Evolutionary conservation across 2,113 vertebrate species (phyloP), one percentile per base, ranked within the genome.

Genomic region (Sinocyclocheilus grahami): DNA sequence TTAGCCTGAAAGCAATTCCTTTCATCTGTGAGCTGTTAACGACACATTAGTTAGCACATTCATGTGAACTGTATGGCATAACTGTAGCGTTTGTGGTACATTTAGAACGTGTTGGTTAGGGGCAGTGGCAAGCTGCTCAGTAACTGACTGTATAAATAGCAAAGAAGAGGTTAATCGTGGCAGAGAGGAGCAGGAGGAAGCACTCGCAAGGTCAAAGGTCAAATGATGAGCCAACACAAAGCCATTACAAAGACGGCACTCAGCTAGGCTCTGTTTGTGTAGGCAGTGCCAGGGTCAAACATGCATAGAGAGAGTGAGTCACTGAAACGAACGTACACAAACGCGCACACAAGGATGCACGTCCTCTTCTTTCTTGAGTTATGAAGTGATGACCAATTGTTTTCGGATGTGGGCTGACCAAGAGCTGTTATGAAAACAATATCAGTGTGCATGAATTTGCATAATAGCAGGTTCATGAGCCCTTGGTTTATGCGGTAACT

Each of bases 401-500:
- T 89, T 83, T 83, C 93, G 94, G 95, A 94, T 94, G 95, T 95
- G 96, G 96, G 95, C 95, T 95, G 96, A 95, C 95, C 95, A 95
- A 94, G 92, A 94, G 95, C 95, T 96, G 94, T 96, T 95, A 96
- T 94, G 94, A 96, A 96, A 96, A 95, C 94, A 93, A 93, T 95
- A 95, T 95, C 96, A 93, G 95, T 94, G 95, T 94, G 95, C 94
- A 91, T 83, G 93, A 94, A 97, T 97, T 97, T 97, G 95, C 96
- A 96, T 97, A 96, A 97, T 96, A 96, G 96, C 96, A 95, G 96
- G 95, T 95, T 96, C 95, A 79, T 89, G 94, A 94, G 96, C 95
- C 94, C 96, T 96, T 96, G 96, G 96, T 96, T 97, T 96, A 95
- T 95, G 95, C 94, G 95, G 95, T 95, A 95, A 96, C 95, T 95